phyloP scores from a whole-genome alignment of 1,140 invertebrate genomes.

The Cotesia glomerata region DNA sequence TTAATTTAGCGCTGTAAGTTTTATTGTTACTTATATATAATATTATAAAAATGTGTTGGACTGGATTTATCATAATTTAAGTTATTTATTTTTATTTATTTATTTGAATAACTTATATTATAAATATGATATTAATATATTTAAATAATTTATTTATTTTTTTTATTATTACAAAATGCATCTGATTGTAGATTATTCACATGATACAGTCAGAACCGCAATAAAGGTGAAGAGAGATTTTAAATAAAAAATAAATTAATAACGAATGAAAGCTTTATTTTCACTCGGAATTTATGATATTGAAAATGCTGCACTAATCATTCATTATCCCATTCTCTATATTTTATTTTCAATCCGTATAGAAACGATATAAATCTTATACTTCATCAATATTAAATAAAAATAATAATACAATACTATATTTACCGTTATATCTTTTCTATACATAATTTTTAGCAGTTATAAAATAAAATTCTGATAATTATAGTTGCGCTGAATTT shows the following conservation, averaged over 20 bases:
- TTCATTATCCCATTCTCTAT: slow-evolving; percentile 1
- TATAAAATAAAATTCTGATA: too few relatives aligned
- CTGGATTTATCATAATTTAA: slow-evolving; percentile 16
- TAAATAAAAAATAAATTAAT: not conserved
- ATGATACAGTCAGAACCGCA: slow-evolving; percentile 10
- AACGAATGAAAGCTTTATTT: slow-evolving; percentile 6
- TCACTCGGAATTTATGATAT: not conserved
- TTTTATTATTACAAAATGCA: not conserved
- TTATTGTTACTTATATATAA: not conserved
- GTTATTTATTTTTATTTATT: not conserved
- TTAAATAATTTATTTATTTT: slow-evolving; percentile 9
- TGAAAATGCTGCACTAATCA: slow-evolving; percentile 19
- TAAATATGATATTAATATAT: not conserved
- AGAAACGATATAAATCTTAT: too few relatives aligned
- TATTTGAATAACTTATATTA: not conserved
- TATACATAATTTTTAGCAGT: too few relatives aligned
- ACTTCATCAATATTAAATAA: too few relatives aligned
- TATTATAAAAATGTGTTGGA: slow-evolving; percentile 13
- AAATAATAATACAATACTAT: too few relatives aligned
- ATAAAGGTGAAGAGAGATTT: slow-evolving; percentile 6
- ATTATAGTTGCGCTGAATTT: too few relatives aligned
- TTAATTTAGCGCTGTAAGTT: not conserved
- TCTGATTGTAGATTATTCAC: slow-evolving; percentile 16
- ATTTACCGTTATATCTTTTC: too few relatives aligned
- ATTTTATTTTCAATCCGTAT: not conserved